Conservation (phyloP, 1,140 invertebrate genomes). For the Andricus grossulariae region DNA sequence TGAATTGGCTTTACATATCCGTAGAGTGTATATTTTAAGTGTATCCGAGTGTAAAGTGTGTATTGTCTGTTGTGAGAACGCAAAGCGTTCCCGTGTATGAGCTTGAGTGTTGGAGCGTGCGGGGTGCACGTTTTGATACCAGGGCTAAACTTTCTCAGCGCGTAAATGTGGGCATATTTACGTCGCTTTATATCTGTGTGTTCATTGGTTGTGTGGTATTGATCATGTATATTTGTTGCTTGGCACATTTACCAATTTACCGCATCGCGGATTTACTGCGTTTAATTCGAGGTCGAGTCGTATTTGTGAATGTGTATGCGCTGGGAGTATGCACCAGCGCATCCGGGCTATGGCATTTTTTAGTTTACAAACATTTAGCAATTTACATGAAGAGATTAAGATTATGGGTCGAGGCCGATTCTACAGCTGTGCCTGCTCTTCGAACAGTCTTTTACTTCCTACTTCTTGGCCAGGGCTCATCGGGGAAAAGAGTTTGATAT, state of each 20-base stretch:
- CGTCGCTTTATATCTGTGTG: conserved; percentile 57
- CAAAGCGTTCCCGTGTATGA: conserved; percentile 63
- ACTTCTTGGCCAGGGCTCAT: not conserved
- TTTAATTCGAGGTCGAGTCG: conserved; percentile 75
- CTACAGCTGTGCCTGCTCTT: conserved; percentile 37
- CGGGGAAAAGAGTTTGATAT: too few species aligned
- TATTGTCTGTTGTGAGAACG: conserved; percentile 61
- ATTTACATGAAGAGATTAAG: conserved; percentile 78
- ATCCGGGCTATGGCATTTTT: conserved; percentile 77
- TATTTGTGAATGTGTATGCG: conserved; percentile 77
- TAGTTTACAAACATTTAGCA: conserved; percentile 77
- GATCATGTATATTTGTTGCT: conserved; percentile 58
- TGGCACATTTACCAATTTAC: conserved; percentile 48
- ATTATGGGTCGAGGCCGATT: conserved; percentile 68
- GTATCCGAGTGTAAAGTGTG: conserved; percentile 57
- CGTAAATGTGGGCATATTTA: conserved; percentile 65
- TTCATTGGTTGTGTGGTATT: conserved; percentile 61
- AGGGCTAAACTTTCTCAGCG: conserved; percentile 66
- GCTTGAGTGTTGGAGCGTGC: conserved; percentile 65
- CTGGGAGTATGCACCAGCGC: conserved; percentile 77
- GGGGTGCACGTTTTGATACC: conserved; percentile 71
- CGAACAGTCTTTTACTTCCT: conserved; percentile 30
- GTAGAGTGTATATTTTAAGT: conserved; percentile 68
- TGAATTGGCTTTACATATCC: conserved; percentile 78
- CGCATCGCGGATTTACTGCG: conserved; percentile 59